Base-by-base conservation (phyloP, 2,888 invertebrate genomes). In the Bellardia pandia region DNA sequence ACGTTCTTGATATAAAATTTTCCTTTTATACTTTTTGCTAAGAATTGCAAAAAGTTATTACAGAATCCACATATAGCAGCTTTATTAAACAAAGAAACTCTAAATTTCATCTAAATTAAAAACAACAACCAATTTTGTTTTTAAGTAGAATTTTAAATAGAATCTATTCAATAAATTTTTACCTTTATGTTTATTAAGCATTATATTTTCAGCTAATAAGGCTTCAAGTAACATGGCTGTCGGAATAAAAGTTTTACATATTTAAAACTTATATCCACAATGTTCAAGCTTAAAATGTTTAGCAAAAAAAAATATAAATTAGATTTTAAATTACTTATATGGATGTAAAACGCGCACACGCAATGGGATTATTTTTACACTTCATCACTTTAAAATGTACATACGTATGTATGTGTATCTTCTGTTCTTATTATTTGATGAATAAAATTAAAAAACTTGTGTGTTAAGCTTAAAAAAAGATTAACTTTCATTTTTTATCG, bases 401-500 rank as follows among this genome's bases (percentile, higher is more conserved):
- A 6, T 30, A 9, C 3, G 23, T 23, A 23, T 23, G 23, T 23
- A 23, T 23, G 23, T 23, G 23, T 23, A 23, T 23, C 23, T 16
- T n/a, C 14, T 33, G 14, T 14, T 60, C 6, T 3, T 0, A n/a
- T 64, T 64, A 30, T 8, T 33, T 71, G 13, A 56, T 71, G 40
- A 16, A 79, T 62, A 33, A 69, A 58, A 78, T 69, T 58, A 42
- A 4, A 74, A 42, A 72, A 72, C 42, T 80, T 80, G 37, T 69
- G 69, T 71, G 69, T 79, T 71, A 72, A 68, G 74, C 74, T 81
- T 66, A 58, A 68, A 13, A 23, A 45, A 56, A 74, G 66, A 74
- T 81, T 68, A 74, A 48, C 68, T 81, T 81, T 75, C 5, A 66
- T 81, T 48, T 80, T 74, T 30, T 60, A 75, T 75, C 60, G 45